Evolutionary conservation across 2,797 vertebrate genomes (phyloP), one percentile per base, ranked within the genome.

Genomic region (Ctenopoma multispine): DNA sequence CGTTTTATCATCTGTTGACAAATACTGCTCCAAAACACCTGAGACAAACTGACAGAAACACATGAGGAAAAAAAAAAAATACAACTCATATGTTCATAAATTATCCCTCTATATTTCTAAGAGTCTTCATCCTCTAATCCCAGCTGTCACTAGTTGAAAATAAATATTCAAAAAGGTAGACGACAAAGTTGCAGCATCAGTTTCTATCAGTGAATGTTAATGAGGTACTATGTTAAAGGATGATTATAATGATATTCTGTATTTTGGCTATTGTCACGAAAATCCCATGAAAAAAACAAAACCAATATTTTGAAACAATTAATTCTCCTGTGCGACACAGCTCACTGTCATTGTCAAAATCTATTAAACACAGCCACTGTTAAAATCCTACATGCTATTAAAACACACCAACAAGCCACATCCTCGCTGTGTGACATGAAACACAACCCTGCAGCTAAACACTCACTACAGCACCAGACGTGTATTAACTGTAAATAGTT

Each of bases 31-130:
- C 0, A 34, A 62, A 12, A 38, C 70, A 78, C 72, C 78, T 85
- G 81, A 87, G 71, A 81, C 72, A 74, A 58, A 47, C 58, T 55
- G 59, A 64, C 41, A 46, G 56, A 14, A 14, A 57, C 47, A 74
- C 27, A 53, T 1, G n/a, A 75, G 15, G 15, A 10, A 47, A 47
- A 17, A 54, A 50, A 38, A 6, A 15, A 43, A 36, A 34, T 8
- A 55, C 61, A 64, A 23, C 15, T 4, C 27, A 20, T 14, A 36
- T 17, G 43, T 18, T 24, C 7, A 80, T 23, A 51, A 57, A 70
- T 49, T 3, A 67, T 3, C 24, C 8, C 5, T 38, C 21, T 59
- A 29, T 18, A 31, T 20, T 13, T 49, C 23, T 46, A 14, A 17
- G n/a, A 3, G 51, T 36, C 7, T 46, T 17, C 11, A 11, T 31